Conservation (phyloP, 1,140 invertebrate species). For the Melipona quadrifasciata region DNA sequence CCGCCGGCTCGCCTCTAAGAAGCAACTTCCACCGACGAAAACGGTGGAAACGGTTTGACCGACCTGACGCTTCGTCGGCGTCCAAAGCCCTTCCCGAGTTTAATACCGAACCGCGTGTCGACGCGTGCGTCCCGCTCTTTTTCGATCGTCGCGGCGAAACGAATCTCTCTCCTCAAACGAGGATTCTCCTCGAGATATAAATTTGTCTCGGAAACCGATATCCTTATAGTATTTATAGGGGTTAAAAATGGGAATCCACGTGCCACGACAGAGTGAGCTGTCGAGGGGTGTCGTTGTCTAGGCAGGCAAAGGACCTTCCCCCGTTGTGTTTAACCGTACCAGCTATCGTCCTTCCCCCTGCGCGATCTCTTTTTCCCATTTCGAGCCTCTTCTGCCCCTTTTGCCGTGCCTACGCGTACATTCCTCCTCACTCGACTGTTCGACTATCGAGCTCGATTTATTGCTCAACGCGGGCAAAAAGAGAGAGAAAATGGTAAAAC, state of each 20-base stretch:
- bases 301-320: constrained; percentile 63
- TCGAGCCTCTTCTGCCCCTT: constrained; percentile 8
- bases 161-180: no score
- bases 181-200: no score
- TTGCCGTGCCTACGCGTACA: neutral
- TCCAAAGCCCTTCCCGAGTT: neutral
- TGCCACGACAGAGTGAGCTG: constrained; percentile 47
- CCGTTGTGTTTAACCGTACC: constrained; percentile 67
- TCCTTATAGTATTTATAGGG: constrained; percentile 74
- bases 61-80: constrained; percentile 18
- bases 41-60: constrained; percentile 30
- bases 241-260: constrained; percentile 71
- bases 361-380: constrained; percentile 45
- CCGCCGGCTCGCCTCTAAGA: constrained; percentile 39
- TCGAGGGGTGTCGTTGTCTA: constrained; percentile 61
- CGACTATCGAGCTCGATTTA: constrained; percentile 47
- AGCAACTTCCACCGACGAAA: constrained; percentile 46
- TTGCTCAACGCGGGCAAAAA: constrained; percentile 29
- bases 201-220: constrained; percentile 57
- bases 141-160: no score
- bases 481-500: neutral
- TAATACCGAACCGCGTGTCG: neutral
- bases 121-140: neutral
- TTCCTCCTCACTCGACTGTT: neutral
- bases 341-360: constrained; percentile 36